These are phyloP conservation scores for Ctenosaura bakeri DNA, from an alignment of 2,797 vertebrate species.

Conservation along the genomic window DNA sequence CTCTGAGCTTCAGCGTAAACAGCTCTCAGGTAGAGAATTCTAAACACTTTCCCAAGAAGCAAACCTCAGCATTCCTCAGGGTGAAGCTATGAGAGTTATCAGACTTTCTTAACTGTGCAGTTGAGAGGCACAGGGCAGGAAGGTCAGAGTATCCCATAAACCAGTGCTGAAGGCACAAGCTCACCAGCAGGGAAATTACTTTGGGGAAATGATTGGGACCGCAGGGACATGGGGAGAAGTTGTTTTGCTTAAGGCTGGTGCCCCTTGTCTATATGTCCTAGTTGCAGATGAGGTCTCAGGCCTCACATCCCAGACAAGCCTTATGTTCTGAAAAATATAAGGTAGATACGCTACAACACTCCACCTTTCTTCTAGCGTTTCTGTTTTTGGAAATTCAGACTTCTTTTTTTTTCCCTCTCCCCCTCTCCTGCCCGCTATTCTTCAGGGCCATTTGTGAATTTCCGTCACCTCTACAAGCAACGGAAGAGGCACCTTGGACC, in stretches of 20 bases:
- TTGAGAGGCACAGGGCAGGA: too few species aligned
- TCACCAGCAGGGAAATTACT: not conserved
- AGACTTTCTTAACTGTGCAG: too few species aligned
- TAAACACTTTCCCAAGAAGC: too few species aligned
- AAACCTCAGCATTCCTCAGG: too few species aligned
- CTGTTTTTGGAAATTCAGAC: not conserved
- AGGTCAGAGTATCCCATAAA: not conserved
- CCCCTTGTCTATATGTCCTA: not conserved
- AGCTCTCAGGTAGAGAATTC: too few species aligned
- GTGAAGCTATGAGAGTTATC: too few species aligned
- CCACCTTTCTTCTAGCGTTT: not conserved
- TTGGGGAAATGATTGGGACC: not conserved
- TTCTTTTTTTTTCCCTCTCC: not conserved
- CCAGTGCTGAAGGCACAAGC: not conserved
- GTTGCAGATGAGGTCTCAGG: not conserved
- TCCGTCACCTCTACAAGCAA: conserved; percentile 93
- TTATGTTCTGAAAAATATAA: not conserved
- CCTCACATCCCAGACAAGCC: not conserved
- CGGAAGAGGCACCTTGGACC: conserved; percentile 87
- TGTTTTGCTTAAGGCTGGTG: not conserved
- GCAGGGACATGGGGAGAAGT: not conserved
- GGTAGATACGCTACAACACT: not conserved
- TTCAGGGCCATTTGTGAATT: conserved; percentile 90
- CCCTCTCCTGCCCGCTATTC: conserved; percentile 5
- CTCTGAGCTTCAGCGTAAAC: too few species aligned